Evolutionary conservation across 2,888 invertebrate genomes (phyloP), one percentile per base, ranked within the genome.

Genomic region (Oscheius sp.): DNA sequence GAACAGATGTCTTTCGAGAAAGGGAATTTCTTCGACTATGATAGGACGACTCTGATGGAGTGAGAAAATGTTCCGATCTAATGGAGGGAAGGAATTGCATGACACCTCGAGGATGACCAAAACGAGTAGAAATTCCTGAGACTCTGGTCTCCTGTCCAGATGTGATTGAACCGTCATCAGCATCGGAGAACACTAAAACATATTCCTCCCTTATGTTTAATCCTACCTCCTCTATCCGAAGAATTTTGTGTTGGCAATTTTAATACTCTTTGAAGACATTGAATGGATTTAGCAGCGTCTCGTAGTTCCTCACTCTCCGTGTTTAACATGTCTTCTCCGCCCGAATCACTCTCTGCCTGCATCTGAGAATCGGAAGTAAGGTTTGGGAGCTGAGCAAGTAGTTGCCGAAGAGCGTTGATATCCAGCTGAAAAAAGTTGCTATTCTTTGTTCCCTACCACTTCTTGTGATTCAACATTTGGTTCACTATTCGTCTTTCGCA

Each of bases 81-180:
- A 82, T 78, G 8, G 79, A 78, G 9, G 83, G 83, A 49, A 84
- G 72, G 68, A 83, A 84, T 70, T 84, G 84, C 83, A 84, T 84
- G 30, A 84, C 84, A 0, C 84, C 84, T 4, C 83, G 64, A 8
- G 83, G 83, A 68, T 83, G 82, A 33, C 82, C 80, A 17, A 74
- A 57, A 50, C 74, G 61, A n/a, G 75, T 81, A 0, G 82, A 81
- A 22, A 83, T 83, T 14, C 82, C 82, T 0, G 78, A 77, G 8
- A 75, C 68, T n/a, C 76, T 59, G 20, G 62, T 67, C 33, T 75
- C 77, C 14, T 69, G 67, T 33, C 68, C 73, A 9, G 73, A 70
- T 1, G 73, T 65, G 26, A 68, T 17, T 2, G 72, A 70, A 6
- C 59, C 38, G 0, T 73, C 72, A 56, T 72, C 71, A 44, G 57